Evolutionary conservation across 2,888 invertebrate genomes (phyloP).

Genomic region (Harpalus rubripes): DNA sequence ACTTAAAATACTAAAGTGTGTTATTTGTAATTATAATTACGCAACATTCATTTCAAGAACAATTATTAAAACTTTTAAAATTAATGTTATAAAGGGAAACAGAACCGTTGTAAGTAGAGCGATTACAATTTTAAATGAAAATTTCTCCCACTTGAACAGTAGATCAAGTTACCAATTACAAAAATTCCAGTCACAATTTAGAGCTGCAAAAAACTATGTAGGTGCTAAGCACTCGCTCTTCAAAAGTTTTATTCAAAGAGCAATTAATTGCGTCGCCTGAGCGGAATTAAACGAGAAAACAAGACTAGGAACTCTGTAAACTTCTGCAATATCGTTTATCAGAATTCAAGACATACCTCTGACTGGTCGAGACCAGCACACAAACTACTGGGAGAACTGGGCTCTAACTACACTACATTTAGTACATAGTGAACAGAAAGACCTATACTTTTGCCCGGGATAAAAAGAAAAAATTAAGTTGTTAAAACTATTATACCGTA

Average conservation of each 20-base stretch:
- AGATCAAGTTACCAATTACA: conserved; percentile 38
- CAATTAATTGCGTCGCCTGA: conserved; percentile 60
- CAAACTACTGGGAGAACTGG: neutral
- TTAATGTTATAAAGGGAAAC: conserved; percentile 34
- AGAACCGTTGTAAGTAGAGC: neutral
- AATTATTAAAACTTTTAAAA: conserved; percentile 28
- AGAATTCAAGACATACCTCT: conserved; percentile 61
- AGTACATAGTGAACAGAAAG: neutral
- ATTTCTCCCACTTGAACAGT: conserved; percentile 22
- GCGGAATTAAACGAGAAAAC: conserved; percentile 58
- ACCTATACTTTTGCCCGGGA: neutral
- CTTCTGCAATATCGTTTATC: conserved; percentile 65
- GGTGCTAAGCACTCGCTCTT: conserved; percentile 39
- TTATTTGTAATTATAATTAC: conserved; percentile 8
- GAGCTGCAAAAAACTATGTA: conserved; percentile 28
- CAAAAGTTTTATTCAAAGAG: conserved; percentile 54
- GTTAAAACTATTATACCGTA: too few relatives aligned
- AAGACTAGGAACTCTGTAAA: conserved; percentile 60
- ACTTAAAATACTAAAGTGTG: neutral
- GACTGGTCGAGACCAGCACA: neutral
- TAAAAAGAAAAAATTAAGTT: neutral
- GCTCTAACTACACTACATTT: neutral
- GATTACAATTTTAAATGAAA: conserved; percentile 29
- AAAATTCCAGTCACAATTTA: conserved; percentile 46
- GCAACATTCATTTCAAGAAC: neutral